Percentiles rank a stretch among this genome's conserved stretches.
Conservation (phyloP, 2,888 invertebrate species). For the Epicampocera succincta region DNA sequence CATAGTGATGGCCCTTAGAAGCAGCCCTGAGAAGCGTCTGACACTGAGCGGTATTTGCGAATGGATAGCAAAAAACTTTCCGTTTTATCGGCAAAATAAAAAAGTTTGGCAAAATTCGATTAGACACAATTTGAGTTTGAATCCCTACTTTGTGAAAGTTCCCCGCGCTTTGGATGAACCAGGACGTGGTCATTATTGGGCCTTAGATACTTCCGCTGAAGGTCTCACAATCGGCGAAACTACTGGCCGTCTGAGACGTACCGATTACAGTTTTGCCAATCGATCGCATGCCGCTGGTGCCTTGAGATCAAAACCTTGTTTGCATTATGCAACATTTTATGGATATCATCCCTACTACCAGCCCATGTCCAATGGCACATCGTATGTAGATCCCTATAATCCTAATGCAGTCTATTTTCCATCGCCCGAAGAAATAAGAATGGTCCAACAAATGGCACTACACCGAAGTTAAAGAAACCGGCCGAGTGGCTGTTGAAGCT, state of each 20-base stretch:
- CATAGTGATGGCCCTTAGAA: slow-evolving; percentile 99
- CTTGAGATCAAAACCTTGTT: slow-evolving; percentile 36
- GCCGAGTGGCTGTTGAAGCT: too few relatives aligned
- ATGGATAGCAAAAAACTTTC: slow-evolving; percentile 98
- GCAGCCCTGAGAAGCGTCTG: slow-evolving; percentile 93
- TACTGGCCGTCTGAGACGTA: slow-evolving; percentile 94
- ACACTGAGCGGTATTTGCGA: slow-evolving; percentile 98
- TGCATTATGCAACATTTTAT: slow-evolving; percentile 44
- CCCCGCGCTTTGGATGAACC: slow-evolving; percentile 98
- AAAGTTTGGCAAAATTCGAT: slow-evolving; percentile 99
- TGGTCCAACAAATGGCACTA: slow-evolving; percentile 61
- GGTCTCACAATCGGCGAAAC: slow-evolving; percentile 98
- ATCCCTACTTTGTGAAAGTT: slow-evolving; percentile 98
- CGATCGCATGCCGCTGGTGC: slow-evolving; percentile 52
- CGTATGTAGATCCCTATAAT: slow-evolving; percentile 66
- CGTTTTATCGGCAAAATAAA: slow-evolving; percentile 97
- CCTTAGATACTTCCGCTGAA: slow-evolving; percentile 96
- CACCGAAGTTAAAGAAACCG: slow-evolving; percentile 62
- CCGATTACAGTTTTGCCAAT: slow-evolving; percentile 64
- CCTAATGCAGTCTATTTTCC: slow-evolving; percentile 76
- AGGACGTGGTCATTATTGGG: slow-evolving; percentile 99
- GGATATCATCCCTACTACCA: slow-evolving; percentile 73
- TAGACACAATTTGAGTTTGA: slow-evolving; percentile 83
- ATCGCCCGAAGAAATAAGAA: slow-evolving; percentile 71
- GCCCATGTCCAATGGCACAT: slow-evolving; percentile 36